Evolutionary conservation across 2,113 vertebrate genomes (phyloP).

Genomic region (Notiomystis cincta): DNA sequence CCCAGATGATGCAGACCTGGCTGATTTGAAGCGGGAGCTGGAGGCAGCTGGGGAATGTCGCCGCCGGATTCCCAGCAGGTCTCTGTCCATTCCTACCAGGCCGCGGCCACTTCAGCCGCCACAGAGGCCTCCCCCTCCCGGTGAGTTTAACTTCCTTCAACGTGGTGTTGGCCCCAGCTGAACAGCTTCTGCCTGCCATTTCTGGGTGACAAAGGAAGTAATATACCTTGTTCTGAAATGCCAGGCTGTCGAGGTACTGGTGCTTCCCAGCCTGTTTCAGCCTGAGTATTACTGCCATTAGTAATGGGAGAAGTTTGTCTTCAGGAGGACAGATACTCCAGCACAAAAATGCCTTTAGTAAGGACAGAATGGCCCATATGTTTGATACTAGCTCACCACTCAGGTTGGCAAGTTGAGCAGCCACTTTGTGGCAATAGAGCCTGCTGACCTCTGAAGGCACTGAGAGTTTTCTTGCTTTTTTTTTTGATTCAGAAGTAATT

Average conservation of each 20-base stretch:
- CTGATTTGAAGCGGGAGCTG: constrained; percentile 60
- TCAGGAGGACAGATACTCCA: neutral
- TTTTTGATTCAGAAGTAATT: neutral
- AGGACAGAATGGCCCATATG: neutral
- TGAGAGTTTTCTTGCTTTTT: neutral
- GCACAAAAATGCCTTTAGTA: neutral
- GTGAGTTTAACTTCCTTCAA: constrained; percentile 52
- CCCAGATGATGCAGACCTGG: constrained; percentile 69
- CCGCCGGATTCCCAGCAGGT: constrained; percentile 69
- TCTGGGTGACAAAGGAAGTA: neutral
- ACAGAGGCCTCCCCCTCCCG: constrained; percentile 78
- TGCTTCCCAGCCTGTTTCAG: neutral
- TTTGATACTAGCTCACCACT: neutral
- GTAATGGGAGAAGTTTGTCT: neutral
- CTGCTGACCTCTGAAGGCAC: neutral
- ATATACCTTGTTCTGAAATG: neutral
- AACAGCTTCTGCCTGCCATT: neutral
- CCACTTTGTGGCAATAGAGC: neutral
- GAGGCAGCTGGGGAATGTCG: constrained; percentile 38
- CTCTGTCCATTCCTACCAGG: constrained; percentile 74
- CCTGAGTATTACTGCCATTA: neutral
- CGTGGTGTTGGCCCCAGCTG: neutral
- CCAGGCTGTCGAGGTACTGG: neutral
- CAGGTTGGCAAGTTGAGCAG: neutral
- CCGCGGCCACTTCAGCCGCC: constrained; percentile 71